Evolutionary conservation across 2,888 invertebrate species (phyloP), one percentile per base, ranked within the genome.

Genomic region (Thera britannica): DNA sequence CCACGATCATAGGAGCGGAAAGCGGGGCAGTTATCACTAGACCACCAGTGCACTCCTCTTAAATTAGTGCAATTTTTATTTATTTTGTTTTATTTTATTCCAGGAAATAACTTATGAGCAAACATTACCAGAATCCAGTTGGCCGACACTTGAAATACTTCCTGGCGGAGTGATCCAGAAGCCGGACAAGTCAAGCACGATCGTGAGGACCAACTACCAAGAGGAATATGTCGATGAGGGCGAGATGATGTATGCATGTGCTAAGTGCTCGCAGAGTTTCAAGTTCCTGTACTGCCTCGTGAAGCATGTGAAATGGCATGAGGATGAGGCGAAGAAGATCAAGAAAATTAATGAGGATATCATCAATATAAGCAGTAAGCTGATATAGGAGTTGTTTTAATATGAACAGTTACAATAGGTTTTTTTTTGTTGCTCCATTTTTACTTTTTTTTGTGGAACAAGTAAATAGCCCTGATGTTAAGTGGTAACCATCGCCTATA

Each of bases 61-160:
- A 23, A 23, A 23, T 23, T 23, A 23, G 23, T 23, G 23, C 23
- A 23, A 23, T 23, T 23, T 23, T 23, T 23, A 1, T 23, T 23
- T 23, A 23, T 1, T 23, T 23, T 23, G 23, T 23, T 23, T 23
- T 23, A 23, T 23, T 23, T 6, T 36, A 38, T 75, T 77, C 11
- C 72, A 81, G 76, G 75, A 77, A 68, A 65, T 65, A 8, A 66
- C 9, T 71, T 61, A 41, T 52, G 74, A 75, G 65, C 70, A 73
- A 44, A 80, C 76, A 35, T 72, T 77, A 2, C 81, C 84, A 0
- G 70, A 66, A 54, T 85, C 86, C 1, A 87, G 87, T 65, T 93
- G 93, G 93, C 93, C 93, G 0, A 92, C 91, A 0, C 73, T 93
- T 59, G 92, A 92, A 79, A 92, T 93, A 64, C 71, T 90, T 4